A percentile compares a stretch with the other conserved stretches of the same genome.
These are phyloP conservation scores for Drosophila gaucha DNA, from an alignment of 2,888 invertebrate genomes.

Conservation along the genomic window DNA sequence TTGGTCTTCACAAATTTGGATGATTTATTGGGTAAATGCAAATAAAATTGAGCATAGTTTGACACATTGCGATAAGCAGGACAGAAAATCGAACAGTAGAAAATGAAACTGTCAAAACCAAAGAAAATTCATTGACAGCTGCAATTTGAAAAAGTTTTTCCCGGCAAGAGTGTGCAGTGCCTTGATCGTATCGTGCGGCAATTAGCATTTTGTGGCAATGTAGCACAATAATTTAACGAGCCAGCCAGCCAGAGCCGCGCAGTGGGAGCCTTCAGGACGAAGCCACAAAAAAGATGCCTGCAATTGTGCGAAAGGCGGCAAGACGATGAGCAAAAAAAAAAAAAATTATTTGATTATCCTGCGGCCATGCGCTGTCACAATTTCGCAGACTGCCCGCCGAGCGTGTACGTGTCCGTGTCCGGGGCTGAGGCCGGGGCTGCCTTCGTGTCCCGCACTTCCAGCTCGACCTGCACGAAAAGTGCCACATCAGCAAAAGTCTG, in stretches of 20 bases:
- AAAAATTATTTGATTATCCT: slow-evolving; percentile 82
- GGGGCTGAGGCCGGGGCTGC: slow-evolving; percentile 19
- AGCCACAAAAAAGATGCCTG: slow-evolving; percentile 48
- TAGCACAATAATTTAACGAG: slow-evolving; percentile 78
- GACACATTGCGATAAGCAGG: slow-evolving; percentile 75
- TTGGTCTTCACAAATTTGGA: slow-evolving; percentile 6
- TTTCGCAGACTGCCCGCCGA: slow-evolving; percentile 74
- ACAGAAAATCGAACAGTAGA: slow-evolving; percentile 9
- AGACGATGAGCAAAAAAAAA: slow-evolving; percentile 30
- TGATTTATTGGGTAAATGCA: slow-evolving; percentile 63
- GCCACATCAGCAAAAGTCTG: slow-evolving; percentile 83
- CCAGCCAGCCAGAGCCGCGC: slow-evolving; percentile 40
- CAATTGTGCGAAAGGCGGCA: slow-evolving; percentile 44
- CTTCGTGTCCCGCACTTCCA: slow-evolving; percentile 10
- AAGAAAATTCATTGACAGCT: slow-evolving; percentile 68
- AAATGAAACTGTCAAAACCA: slow-evolving; percentile 64
- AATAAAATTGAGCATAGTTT: slow-evolving; percentile 63
- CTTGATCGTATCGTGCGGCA: slow-evolving; percentile 78
- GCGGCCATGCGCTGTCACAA: slow-evolving; percentile 83
- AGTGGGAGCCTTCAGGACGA: slow-evolving; percentile 34
- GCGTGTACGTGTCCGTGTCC: slow-evolving; percentile 46
- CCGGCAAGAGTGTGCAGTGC: slow-evolving; percentile 16
- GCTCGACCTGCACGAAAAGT: slow-evolving; percentile 54
- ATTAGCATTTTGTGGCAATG: slow-evolving; percentile 81
- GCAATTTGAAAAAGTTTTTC: slow-evolving; percentile 70